Conservation (phyloP, 2,113 vertebrate genomes). For the Burhinus bistriatus region DNA sequence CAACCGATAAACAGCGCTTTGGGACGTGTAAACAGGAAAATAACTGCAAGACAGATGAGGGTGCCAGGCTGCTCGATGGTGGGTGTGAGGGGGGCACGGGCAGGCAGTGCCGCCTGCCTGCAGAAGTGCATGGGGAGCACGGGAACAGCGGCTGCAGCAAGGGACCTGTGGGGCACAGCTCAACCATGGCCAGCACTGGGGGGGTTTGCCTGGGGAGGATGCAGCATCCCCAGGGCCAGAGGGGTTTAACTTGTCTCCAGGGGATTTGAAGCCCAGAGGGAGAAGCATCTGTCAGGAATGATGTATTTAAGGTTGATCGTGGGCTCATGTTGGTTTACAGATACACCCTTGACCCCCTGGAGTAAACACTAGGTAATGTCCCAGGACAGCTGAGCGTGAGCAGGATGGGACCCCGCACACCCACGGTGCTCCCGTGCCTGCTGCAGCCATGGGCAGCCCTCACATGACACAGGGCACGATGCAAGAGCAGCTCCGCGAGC, state of each 20-base stretch:
- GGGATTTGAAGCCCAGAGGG: background rate
- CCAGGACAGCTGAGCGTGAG: background rate
- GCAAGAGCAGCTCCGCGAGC: background rate
- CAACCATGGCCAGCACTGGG: accelerated
- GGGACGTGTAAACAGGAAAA: background rate
- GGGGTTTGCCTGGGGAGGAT: background rate
- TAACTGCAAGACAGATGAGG: background rate
- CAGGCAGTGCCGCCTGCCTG: background rate
- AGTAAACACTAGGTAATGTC: no score
- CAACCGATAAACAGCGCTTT: accelerated
- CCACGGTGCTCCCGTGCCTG: accelerated
- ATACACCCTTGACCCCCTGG: background rate
- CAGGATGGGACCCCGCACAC: background rate
- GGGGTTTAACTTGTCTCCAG: background rate
- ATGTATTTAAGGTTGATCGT: background rate
- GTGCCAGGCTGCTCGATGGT: accelerated
- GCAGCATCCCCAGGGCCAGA: background rate
- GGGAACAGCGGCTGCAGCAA: accelerated
- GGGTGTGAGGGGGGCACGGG: accelerated
- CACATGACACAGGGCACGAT: accelerated
- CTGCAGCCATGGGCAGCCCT: background rate
- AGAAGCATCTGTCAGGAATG: background rate
- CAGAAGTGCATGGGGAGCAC: accelerated
- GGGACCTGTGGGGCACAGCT: background rate
- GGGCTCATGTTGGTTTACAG: accelerated